phyloP scores from a whole-genome alignment of 2,888 invertebrate species.

The Hydrotaea diabolus region DNA sequence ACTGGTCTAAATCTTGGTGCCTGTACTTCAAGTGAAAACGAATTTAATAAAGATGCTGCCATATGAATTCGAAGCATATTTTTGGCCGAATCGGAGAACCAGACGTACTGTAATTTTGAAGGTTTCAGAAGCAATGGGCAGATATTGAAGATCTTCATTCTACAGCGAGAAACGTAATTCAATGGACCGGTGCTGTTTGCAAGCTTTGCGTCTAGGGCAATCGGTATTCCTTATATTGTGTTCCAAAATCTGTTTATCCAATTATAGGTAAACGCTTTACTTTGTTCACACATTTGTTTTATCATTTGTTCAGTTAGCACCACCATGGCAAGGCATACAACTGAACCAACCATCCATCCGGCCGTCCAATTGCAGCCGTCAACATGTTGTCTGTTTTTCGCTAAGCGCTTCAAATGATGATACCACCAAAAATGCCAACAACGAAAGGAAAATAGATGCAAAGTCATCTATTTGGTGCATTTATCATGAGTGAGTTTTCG shows the following conservation, averaged over 20 bases:
- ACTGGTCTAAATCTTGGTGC: too few species aligned
- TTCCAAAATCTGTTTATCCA: slow-evolving; percentile 38
- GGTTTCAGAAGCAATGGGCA: too few species aligned
- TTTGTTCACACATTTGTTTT: slow-evolving; percentile 48
- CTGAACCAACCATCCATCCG: background rate
- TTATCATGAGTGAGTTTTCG: slow-evolving; percentile 4
- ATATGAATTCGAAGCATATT: too few species aligned
- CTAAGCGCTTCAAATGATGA: background rate
- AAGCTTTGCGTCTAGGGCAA: background rate
- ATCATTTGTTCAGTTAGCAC: slow-evolving; percentile 10
- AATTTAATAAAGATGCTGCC: too few species aligned
- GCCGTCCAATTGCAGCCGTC: background rate
- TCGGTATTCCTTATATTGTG: background rate
- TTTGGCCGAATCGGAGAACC: too few species aligned
- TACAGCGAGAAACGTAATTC: too few species aligned
- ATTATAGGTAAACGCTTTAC: slow-evolving; percentile 34
- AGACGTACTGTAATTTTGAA: too few species aligned
- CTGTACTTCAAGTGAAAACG: too few species aligned
- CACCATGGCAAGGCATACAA: background rate
- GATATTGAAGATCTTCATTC: too few species aligned
- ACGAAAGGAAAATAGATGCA: slow-evolving; percentile 26
- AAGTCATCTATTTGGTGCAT: slow-evolving; percentile 37
- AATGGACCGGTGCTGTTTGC: too few species aligned
- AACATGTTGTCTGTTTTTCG: slow-evolving; percentile 1
- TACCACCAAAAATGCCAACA: slow-evolving; percentile 3